Evolutionary conservation across 2,888 invertebrate species (phyloP).

Genomic region (Tiphia femorata): DNA sequence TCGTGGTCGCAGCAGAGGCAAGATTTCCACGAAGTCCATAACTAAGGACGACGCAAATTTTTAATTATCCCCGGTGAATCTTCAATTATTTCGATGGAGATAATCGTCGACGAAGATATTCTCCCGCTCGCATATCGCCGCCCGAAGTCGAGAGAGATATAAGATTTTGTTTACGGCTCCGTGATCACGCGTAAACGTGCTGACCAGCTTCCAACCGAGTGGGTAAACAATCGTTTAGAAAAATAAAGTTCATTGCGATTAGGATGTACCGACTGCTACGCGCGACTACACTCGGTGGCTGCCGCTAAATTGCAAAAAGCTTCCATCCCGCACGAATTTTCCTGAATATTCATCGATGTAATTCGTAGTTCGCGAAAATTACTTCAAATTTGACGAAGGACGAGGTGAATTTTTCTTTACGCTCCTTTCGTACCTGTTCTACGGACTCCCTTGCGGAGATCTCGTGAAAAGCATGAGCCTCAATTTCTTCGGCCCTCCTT

Average conservation of each 20-base stretch:
- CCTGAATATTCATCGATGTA: too few species aligned
- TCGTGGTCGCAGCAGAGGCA: not conserved
- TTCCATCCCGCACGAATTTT: too few species aligned
- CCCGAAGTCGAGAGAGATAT: conserved; percentile 35
- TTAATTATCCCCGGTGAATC: conserved; percentile 11
- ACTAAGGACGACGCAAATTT: conserved; percentile 30
- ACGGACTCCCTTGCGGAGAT: conserved; percentile 87
- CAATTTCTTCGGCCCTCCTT: conserved; percentile 81
- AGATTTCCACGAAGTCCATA: too few species aligned
- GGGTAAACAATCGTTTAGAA: conserved; percentile 47
- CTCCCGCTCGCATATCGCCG: conserved; percentile 20
- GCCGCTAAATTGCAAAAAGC: too few species aligned
- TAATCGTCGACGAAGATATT: conserved; percentile 23
- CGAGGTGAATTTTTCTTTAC: conserved; percentile 7
- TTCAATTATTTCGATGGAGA: conserved; percentile 15
- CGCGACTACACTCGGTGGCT: too few species aligned
- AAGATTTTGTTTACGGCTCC: conserved; percentile 56
- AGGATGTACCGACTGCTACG: too few species aligned
- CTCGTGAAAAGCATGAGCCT: conserved; percentile 87
- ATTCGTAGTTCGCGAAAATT: too few species aligned
- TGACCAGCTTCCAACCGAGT: conserved; percentile 37
- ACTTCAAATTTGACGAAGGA: not conserved
- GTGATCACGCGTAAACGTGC: conserved; percentile 56
- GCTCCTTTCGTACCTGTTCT: conserved; percentile 75
- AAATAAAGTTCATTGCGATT: conserved; percentile 35